Evolutionary conservation across 2,113 vertebrate genomes (phyloP).

Genomic region (Sylvietta virens): DNA sequence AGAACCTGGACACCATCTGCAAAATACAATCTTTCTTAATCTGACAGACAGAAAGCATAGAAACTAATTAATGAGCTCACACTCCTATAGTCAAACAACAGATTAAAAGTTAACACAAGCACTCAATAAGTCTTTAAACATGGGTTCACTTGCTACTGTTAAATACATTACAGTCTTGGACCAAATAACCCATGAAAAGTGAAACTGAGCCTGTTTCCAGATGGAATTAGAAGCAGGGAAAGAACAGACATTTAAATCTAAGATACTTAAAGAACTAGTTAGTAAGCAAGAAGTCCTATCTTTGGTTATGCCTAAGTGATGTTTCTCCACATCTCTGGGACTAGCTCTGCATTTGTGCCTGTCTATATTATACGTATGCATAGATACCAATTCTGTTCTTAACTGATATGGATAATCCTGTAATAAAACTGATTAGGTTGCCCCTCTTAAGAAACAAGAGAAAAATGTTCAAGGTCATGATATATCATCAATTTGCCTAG

Average conservation of each 20-base stretch:
- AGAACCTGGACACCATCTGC: slow-evolving; percentile 80
- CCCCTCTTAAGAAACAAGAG: neutral
- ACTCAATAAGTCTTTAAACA: neutral
- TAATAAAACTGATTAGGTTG: neutral
- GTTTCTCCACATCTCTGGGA: neutral
- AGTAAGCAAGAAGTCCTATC: neutral
- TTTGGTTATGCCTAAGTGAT: neutral
- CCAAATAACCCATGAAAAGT: neutral
- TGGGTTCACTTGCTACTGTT: neutral
- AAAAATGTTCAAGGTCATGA: neutral
- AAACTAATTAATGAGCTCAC: neutral
- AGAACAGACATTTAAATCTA: neutral
- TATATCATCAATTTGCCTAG: neutral
- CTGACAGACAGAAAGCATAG: neutral
- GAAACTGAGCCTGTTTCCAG: neutral
- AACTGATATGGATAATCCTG: neutral
- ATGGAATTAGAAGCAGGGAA: neutral
- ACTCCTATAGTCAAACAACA: neutral
- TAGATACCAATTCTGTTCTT: neutral
- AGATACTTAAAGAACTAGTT: neutral
- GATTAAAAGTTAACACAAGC: neutral
- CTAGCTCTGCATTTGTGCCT: neutral
- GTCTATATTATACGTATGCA: neutral
- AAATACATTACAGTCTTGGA: neutral
- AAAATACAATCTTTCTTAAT: slow-evolving; percentile 36